These are phyloP conservation scores for Dryoscopus gambensis DNA, from an alignment of 2,113 vertebrate species.

Conservation along the genomic window DNA sequence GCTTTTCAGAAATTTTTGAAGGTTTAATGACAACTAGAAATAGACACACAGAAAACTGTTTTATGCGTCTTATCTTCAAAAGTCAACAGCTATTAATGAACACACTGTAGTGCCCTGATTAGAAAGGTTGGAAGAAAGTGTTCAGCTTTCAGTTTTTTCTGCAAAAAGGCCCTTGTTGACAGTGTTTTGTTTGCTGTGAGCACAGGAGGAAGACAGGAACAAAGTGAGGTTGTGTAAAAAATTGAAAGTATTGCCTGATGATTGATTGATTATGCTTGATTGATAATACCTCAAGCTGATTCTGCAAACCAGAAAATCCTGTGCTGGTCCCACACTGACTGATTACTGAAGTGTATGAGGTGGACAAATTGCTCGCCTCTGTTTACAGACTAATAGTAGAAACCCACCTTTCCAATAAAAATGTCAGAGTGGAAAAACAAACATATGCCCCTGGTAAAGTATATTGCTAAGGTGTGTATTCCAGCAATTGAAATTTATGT, in stretches of 20 bases:
- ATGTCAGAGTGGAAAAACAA: constrained; percentile 2
- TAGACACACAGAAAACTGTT: background rate
- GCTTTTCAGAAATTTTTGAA: background rate
- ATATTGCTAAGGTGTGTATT: background rate
- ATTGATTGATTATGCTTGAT: constrained; percentile 12
- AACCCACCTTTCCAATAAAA: constrained; percentile 38
- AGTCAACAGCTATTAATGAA: background rate
- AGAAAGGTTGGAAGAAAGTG: background rate
- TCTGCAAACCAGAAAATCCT: constrained; percentile 2
- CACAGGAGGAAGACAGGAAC: background rate
- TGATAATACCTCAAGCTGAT: constrained; percentile 4
- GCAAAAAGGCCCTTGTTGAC: background rate
- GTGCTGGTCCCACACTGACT: background rate
- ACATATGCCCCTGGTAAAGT: background rate
- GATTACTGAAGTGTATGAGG: background rate
- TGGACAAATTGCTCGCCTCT: background rate
- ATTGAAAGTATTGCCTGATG: background rate
- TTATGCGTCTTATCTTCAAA: background rate
- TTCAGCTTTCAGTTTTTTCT: background rate
- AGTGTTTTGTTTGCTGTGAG: background rate
- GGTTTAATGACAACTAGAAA: background rate
- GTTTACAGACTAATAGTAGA: constrained; percentile 1
- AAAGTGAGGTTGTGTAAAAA: background rate
- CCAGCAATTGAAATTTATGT: background rate
- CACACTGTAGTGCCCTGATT: background rate